Percentiles rank a stretch among this genome's conserved stretches.
phyloP scores from a whole-genome alignment of 2,888 invertebrate species.

The Caradrina kadenii region DNA sequence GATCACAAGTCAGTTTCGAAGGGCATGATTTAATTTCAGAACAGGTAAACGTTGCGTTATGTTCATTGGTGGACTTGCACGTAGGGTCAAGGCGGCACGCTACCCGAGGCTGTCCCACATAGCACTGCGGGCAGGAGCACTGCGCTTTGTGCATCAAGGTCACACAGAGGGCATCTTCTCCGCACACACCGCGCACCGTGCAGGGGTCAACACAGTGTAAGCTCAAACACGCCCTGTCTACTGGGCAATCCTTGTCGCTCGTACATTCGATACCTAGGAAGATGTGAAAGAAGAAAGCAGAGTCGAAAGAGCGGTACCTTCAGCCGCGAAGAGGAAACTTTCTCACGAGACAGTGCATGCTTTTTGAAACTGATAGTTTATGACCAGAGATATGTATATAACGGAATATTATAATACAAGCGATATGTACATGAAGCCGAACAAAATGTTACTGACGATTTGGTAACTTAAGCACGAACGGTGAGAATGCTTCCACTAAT shows the following conservation, averaged over 20 bases:
- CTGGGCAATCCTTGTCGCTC: slow-evolving; percentile 97
- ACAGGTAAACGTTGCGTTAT: slow-evolving; percentile 92
- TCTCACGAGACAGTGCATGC: slow-evolving; percentile 94
- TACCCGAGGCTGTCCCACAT: slow-evolving; percentile 95
- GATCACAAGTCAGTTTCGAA: slow-evolving; percentile 93
- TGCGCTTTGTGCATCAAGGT: slow-evolving; percentile 96
- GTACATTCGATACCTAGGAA: slow-evolving; percentile 96
- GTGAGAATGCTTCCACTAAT: slow-evolving; percentile 91
- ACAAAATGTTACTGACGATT: slow-evolving; percentile 89
- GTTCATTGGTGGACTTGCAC: slow-evolving; percentile 92
- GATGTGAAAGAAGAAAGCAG: slow-evolving; percentile 91
- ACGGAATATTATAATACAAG: slow-evolving; percentile 91
- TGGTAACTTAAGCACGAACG: slow-evolving; percentile 90
- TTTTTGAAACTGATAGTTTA: slow-evolving; percentile 90
- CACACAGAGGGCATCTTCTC: slow-evolving; percentile 96
- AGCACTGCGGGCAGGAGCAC: slow-evolving; percentile 97
- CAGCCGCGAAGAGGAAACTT: slow-evolving; percentile 97
- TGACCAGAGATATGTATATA: slow-evolving; percentile 88
- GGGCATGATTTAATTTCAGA: slow-evolving; percentile 93
- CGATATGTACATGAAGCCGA: slow-evolving; percentile 91
- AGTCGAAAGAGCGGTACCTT: slow-evolving; percentile 94
- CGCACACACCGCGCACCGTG: slow-evolving; percentile 96
- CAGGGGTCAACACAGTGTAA: slow-evolving; percentile 98
- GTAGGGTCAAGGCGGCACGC: slow-evolving; percentile 95
- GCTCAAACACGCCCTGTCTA: slow-evolving; percentile 97